A percentile compares a stretch with the other conserved stretches of the same genome.
phyloP scores from a whole-genome alignment of 2,797 vertebrate genomes.

The Macropodus opercularis region DNA sequence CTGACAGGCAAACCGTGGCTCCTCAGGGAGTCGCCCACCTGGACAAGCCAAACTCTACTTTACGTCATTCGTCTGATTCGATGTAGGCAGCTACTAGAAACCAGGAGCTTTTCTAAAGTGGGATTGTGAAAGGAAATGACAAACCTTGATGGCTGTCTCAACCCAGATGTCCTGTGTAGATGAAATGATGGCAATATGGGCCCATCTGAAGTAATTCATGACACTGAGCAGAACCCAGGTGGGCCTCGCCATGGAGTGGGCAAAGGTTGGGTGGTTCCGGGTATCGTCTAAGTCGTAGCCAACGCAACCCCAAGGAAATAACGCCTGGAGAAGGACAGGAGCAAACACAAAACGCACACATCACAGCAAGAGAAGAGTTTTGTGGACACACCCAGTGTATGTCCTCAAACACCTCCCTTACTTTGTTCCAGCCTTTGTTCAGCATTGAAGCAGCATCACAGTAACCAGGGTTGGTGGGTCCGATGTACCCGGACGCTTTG shows the following conservation, averaged over 20 bases:
- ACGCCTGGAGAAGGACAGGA: conserved; percentile 56
- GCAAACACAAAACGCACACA: not conserved
- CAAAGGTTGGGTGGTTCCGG: conserved; percentile 81
- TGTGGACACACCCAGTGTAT: not conserved
- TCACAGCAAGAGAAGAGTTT: not conserved
- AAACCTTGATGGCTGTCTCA: conserved; percentile 83
- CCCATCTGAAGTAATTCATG: conserved; percentile 89
- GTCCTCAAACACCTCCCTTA: conserved; percentile 12
- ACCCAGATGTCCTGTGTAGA: conserved; percentile 88
- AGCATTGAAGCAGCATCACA: conserved; percentile 87
- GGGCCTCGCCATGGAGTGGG: conserved; percentile 84
- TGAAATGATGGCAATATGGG: conserved; percentile 87
- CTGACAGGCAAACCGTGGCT: conserved; percentile 83
- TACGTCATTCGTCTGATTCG: not conserved
- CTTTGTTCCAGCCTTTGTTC: conserved; percentile 90
- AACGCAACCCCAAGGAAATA: conserved; percentile 91
- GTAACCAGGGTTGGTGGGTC: conserved; percentile 89
- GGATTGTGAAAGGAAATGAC: not conserved
- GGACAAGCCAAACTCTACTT: not conserved
- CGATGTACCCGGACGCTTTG: conserved; percentile 85
- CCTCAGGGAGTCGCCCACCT: conserved; percentile 84
- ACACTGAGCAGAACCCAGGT: conserved; percentile 82
- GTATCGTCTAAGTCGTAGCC: conserved; percentile 83
- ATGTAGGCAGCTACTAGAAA: not conserved
- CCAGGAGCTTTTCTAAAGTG: not conserved